Evolutionary conservation across 2,888 invertebrate species (phyloP), one percentile per base, ranked within the genome.

Genomic region (Meteorus colon): DNA sequence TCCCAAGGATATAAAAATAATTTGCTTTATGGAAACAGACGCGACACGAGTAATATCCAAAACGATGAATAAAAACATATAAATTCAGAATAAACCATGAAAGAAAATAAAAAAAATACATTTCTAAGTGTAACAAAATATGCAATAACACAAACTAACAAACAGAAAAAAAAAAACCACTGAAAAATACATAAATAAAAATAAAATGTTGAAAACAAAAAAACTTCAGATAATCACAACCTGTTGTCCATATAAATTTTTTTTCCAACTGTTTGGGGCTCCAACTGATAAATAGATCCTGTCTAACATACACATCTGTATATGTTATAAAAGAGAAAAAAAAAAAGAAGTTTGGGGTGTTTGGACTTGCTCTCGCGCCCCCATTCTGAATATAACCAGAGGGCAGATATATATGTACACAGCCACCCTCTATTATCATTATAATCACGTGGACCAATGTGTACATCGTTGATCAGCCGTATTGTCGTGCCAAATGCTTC

Each of bases 401-500:
- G 79, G 79, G 76, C 79, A 73, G 78, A 80, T 79, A 78, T 79
- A 19, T 65, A 29, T 62, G 19, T 55, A 55, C 55, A 55, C 24
- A 19, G 48, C n/a, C 48, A 48, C 48, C 19, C 55, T 55, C 83
- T 77, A 88, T 89, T 89, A 89, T 89, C 88, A 89, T 89, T 88
- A 87, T 86, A 89, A 89, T 89, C 85, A 34, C 34, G 84, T 81
- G 86, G 84, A 88, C 82, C 85, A 86, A 88, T 87, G 86, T 19
- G 24, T 55, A 19, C 8, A 19, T n/a, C 86, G 86, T 86, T 88
- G 87, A 88, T 87, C 87, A 87, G 85, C 83, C 78, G 85, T 82
- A 89, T 89, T 89, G 89, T 89, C 82, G 78, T 83, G 81, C 89
- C 89, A 89, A 89, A 89, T 89, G 89, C 86, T 85, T 65, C 65